phyloP scores from a whole-genome alignment of 2,797 vertebrate species.

The Ctenosaura bakeri region DNA sequence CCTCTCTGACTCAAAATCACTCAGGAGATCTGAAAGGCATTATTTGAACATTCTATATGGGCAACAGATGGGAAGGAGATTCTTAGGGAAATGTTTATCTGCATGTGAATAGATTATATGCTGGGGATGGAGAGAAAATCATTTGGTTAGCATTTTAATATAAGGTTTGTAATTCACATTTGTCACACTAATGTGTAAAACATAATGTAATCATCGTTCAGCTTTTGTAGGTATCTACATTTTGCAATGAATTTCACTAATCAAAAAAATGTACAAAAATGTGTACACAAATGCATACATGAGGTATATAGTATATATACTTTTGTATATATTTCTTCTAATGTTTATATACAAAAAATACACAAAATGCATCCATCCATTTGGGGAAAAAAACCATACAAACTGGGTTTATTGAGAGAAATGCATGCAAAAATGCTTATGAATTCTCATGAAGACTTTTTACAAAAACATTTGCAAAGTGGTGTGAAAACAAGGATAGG shows the following conservation, averaged over 20 bases:
- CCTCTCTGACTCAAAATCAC: background rate
- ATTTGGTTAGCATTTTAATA: too few relatives aligned
- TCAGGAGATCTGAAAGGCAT: background rate
- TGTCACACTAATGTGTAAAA: too few relatives aligned
- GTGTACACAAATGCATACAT: background rate
- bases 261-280: too few relatives aligned
- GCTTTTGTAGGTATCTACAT: too few relatives aligned
- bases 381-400: too few relatives aligned
- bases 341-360: background rate
- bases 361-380: background rate
- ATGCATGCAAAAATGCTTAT: too few relatives aligned
- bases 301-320: background rate
- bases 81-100: background rate
- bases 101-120: background rate
- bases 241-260: too few relatives aligned
- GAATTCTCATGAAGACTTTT: background rate
- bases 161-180: too few relatives aligned
- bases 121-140: too few relatives aligned
- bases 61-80: background rate
- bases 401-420: too few relatives aligned
- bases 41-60: background rate
- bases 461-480: background rate
- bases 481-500: background rate
- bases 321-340: background rate
- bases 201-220: too few relatives aligned